Evolutionary conservation across 2,888 invertebrate species (phyloP).

Genomic region (Caenorhabditis panamensis): DNA sequence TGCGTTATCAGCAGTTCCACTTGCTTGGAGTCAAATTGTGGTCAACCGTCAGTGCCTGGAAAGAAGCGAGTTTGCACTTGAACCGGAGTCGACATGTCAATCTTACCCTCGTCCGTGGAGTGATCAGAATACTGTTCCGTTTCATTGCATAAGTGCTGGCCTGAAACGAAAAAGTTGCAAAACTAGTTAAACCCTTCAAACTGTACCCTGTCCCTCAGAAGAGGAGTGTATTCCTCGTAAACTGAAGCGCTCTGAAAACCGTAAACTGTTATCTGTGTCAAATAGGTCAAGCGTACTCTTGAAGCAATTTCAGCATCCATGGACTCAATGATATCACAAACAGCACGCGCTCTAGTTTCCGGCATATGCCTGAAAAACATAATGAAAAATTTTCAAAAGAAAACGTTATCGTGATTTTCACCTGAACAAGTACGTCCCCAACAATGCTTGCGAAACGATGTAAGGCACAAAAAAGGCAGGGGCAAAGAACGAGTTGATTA

Average conservation of each 20-base stretch:
- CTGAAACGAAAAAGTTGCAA: constrained; percentile 18
- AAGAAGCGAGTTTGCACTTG: constrained; percentile 2
- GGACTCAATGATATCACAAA: constrained; percentile 66
- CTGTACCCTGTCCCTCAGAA: constrained; percentile 36
- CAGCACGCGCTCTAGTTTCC: constrained; percentile 60
- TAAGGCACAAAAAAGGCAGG: constrained; percentile 56
- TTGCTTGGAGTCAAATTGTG: constrained; percentile 46
- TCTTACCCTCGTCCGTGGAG: constrained; percentile 47
- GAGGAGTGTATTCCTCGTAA: constrained; percentile 32
- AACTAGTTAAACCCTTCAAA: background rate
- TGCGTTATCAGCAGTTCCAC: constrained; percentile 37
- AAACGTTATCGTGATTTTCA: background rate
- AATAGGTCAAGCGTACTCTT: constrained; percentile 37
- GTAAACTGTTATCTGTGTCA: background rate
- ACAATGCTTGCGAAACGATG: constrained; percentile 42
- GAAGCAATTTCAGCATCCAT: constrained; percentile 63
- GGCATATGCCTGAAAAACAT: constrained; percentile 58
- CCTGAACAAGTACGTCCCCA: constrained; percentile 31
- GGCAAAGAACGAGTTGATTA: constrained; percentile 57
- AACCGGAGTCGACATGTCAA: background rate
- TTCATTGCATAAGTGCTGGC: constrained; percentile 36
- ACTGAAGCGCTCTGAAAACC: constrained; percentile 23
- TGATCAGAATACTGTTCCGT: constrained; percentile 50
- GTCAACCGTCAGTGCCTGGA: constrained; percentile 46
- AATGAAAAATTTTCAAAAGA: background rate